Base-by-base conservation (phyloP, 35 echinoderm and acorn worm species). In the Anneissia japonica region DNA sequence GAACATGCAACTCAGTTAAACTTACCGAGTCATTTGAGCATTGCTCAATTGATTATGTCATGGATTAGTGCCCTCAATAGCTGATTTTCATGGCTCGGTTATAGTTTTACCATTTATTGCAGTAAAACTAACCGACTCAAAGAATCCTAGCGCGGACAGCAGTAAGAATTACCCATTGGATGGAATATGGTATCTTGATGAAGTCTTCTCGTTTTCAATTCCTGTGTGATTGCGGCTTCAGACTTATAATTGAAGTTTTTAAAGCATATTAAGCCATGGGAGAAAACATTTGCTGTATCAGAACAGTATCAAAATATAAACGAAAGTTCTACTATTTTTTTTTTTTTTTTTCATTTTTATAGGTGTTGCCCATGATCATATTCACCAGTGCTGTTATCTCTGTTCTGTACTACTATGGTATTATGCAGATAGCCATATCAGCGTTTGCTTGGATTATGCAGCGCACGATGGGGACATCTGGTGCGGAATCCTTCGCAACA, bases 281-380 rank as follows among this genome's bases (percentile, higher is more conserved):
- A 78, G 14, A 14, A 78, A 19, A 19, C 17, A 78, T 33, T 72
- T 72, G 55, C 14, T 28, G 14, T 16, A 16, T 14, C 55, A 16
- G 55, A 16, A 72, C 55, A 16, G 28, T 72, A 28, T 72, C 14
- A 72, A n/a, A 81, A 0, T 81, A 26, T 38, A 38, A 14, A 37
- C 32, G 39, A 81, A 17, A 26, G 23, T 26, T 17, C 77, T 32
- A 26, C 77, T 19, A 79, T 79, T 17, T 30, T 45, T 45, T 36
- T 80, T 31, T n/a, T 43, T 28, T 31, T 82, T 85, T 45, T 23
- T 81, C 38, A 17, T 83, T 2, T 89, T 38, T 75, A 7, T 72
- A 98, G 95, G 88, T 93, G 77, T 75, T 98, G 76, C 95, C 95
- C 14, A 92, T 93, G 16, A 98, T 98, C 38, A 98, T 98, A 45